A percentile compares a stretch with the other conserved stretches of the same genome.
Evolutionary conservation across 2,888 invertebrate species (phyloP).

Genomic region (Epistrophe eligans): DNA sequence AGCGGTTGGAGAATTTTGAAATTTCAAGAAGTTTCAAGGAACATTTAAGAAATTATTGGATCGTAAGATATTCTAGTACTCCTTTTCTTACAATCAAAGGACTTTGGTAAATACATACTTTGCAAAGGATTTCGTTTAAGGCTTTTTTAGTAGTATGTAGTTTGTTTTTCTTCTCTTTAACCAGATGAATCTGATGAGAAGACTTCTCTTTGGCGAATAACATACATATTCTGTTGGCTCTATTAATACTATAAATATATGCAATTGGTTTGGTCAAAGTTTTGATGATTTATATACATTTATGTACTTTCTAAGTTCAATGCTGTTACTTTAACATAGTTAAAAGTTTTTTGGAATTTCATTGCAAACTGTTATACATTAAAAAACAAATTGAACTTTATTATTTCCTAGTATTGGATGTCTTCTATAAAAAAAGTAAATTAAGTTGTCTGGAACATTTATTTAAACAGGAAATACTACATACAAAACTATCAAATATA

Average conservation of each 20-base stretch:
- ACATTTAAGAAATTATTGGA: slow-evolving; percentile 17
- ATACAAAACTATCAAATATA: too few species aligned
- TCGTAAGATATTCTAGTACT: not conserved
- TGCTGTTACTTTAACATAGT: not conserved
- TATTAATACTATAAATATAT: not conserved
- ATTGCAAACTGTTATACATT: too few species aligned
- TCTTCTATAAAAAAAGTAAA: too few species aligned
- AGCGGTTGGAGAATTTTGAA: slow-evolving; percentile 21
- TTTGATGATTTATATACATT: not conserved
- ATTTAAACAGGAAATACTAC: too few species aligned
- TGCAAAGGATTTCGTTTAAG: not conserved
- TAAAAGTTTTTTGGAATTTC: too few species aligned
- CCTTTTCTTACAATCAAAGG: slow-evolving; percentile 3
- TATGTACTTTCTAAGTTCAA: not conserved
- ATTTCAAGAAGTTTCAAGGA: slow-evolving; percentile 11
- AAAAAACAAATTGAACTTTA: too few species aligned
- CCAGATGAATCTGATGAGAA: not conserved
- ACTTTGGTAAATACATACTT: slow-evolving; percentile 8
- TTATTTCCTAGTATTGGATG: too few species aligned
- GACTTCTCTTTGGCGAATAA: not conserved
- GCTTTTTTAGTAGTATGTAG: not conserved
- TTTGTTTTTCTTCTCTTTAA: not conserved
- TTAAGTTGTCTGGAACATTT: too few species aligned
- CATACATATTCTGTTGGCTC: not conserved
- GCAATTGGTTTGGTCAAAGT: not conserved